These are phyloP conservation scores for Gasterosteus aculeatus DNA, from an alignment of 2,113 vertebrate genomes.

Conservation along the genomic window DNA sequence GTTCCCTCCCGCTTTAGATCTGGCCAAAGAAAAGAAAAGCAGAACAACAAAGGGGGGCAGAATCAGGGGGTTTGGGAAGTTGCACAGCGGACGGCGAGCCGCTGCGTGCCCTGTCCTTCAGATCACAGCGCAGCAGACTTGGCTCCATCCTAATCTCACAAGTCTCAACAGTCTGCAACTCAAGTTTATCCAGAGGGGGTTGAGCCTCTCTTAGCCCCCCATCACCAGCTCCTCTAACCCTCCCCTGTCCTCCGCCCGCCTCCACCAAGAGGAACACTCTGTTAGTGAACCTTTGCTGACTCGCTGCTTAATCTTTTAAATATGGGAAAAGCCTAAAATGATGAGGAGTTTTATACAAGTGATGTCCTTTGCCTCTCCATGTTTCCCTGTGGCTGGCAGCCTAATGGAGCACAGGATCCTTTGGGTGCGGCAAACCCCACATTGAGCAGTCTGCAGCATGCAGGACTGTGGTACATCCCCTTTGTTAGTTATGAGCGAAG, in stretches of 20 bases:
- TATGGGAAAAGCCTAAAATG: conserved; percentile 74
- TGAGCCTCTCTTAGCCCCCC: conserved; percentile 51
- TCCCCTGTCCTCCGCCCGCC: conserved; percentile 51
- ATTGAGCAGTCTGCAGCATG: conserved; percentile 31
- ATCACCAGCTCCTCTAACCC: conserved; percentile 46
- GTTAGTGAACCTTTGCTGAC: conserved; percentile 72
- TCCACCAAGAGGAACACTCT: conserved; percentile 52
- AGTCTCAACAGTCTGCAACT: conserved; percentile 75
- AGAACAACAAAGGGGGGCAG: conserved; percentile 47
- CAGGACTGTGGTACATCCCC: conserved; percentile 8
- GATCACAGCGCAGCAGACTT: conserved; percentile 68
- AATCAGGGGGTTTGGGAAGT: conserved; percentile 37
- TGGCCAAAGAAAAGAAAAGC: conserved; percentile 64
- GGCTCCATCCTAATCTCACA: conserved; percentile 78
- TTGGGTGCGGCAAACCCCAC: conserved; percentile 38
- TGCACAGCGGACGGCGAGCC: conserved; percentile 29
- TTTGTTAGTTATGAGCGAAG: conserved; percentile 2
- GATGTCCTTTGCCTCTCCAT: conserved; percentile 58
- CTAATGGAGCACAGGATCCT: conserved; percentile 43
- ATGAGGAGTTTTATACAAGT: conserved; percentile 72
- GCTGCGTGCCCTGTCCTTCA: conserved; percentile 46
- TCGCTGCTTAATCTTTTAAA: conserved; percentile 72
- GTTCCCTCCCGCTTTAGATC: conserved; percentile 50
- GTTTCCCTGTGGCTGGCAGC: conserved; percentile 43
- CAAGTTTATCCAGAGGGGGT: conserved; percentile 73